These are phyloP conservation scores for Manis crassicaudata DNA, from an alignment of 2,797 vertebrate species.

Conservation along the genomic window DNA sequence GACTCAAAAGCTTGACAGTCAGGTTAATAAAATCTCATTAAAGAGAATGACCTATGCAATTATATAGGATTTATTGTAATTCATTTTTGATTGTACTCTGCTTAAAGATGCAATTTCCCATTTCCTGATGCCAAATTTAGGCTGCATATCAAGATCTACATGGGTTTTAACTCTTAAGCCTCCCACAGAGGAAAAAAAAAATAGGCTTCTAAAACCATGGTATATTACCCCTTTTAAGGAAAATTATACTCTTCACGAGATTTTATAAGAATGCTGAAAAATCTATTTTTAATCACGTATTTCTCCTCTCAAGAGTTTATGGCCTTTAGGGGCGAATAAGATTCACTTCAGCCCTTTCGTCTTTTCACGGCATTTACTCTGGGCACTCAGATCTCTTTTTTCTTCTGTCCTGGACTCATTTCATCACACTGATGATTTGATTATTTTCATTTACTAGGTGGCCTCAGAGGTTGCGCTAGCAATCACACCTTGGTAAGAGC, in stretches of 20 bases:
- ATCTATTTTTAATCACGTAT: conserved; percentile 74
- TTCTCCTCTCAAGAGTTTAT: conserved; percentile 55
- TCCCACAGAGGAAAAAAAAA: conserved; percentile 83
- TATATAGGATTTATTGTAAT: conserved; percentile 94
- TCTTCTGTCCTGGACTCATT: neutral
- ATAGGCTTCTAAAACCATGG: conserved; percentile 80
- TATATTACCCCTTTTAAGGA: conserved; percentile 81
- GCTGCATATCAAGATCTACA: conserved; percentile 89
- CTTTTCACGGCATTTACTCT: conserved; percentile 22
- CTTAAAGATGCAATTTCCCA: conserved; percentile 93
- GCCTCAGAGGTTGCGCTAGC: neutral
- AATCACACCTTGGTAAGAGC: neutral
- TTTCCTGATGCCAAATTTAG: conserved; percentile 92
- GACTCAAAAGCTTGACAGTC: conserved; percentile 92
- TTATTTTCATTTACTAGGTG: neutral
- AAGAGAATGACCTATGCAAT: conserved; percentile 95
- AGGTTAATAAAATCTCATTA: conserved; percentile 99
- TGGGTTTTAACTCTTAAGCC: conserved; percentile 87
- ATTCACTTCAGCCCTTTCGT: conserved; percentile 52
- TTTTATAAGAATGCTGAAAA: conserved; percentile 69
- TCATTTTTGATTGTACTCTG: conserved; percentile 93
- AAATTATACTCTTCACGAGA: conserved; percentile 74
- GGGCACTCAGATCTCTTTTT: neutral
- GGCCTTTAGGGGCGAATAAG: conserved; percentile 56
- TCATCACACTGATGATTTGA: neutral